Evolutionary conservation across 2,888 invertebrate species (phyloP).

Genomic region (Eilema griseolum): DNA sequence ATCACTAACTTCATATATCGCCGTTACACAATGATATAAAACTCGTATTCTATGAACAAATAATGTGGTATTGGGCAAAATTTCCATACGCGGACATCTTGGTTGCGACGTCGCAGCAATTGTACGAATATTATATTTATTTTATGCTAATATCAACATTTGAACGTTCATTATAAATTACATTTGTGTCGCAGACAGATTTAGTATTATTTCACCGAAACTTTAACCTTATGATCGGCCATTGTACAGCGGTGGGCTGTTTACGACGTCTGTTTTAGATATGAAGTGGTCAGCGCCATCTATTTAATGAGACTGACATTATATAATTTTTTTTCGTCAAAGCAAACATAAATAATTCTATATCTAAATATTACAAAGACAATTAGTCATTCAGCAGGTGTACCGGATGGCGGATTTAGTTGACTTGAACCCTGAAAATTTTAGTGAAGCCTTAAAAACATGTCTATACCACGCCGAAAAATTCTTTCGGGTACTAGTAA

Average conservation of each 20-base stretch:
- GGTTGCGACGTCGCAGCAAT: constrained; percentile 72
- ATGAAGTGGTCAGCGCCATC: not conserved
- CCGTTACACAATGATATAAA: constrained; percentile 50
- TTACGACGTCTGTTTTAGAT: not conserved
- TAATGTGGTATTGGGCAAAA: constrained; percentile 58
- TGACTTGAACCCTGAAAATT: too few species aligned
- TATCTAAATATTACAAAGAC: too few species aligned
- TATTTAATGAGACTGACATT: not conserved
- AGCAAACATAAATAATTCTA: too few species aligned
- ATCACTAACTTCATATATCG: constrained; percentile 37
- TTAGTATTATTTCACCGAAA: constrained; percentile 50
- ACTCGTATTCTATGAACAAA: constrained; percentile 50
- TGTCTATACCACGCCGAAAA: too few species aligned
- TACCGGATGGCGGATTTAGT: too few species aligned
- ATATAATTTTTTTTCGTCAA: not conserved
- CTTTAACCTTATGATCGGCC: constrained; percentile 60
- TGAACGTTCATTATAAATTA: constrained; percentile 61
- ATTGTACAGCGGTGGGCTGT: not conserved
- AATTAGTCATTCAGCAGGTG: too few species aligned
- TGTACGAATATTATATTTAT: constrained; percentile 76
- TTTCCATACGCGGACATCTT: constrained; percentile 67
- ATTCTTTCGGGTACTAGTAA: too few species aligned
- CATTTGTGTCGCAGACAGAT: constrained; percentile 35
- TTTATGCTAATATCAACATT: constrained; percentile 79
- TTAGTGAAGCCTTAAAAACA: too few species aligned